Conservation (phyloP, 2,797 vertebrate genomes). For the Poeciliopsis presidionis region DNA sequence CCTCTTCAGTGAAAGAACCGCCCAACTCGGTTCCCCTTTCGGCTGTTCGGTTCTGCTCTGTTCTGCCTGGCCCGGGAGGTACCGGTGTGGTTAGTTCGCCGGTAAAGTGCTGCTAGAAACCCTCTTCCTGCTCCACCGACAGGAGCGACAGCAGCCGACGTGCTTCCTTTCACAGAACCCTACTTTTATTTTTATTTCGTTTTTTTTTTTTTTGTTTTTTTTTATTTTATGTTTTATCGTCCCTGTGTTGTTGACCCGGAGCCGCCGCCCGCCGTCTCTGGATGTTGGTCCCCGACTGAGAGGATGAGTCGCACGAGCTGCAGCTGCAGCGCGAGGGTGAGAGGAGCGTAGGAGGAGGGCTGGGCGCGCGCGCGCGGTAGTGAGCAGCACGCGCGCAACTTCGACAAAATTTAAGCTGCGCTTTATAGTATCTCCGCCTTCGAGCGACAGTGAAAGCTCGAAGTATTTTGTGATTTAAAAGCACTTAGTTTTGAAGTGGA, state of each 20-base stretch:
- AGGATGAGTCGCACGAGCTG: background rate
- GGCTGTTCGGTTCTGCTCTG: constrained; percentile 1
- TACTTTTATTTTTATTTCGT: background rate
- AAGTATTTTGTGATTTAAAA: background rate
- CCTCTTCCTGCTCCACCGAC: background rate
- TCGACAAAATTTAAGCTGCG: background rate
- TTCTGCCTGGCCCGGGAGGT: constrained; percentile 12
- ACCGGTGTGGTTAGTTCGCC: background rate
- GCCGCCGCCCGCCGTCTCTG: background rate
- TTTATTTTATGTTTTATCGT: too few species aligned
- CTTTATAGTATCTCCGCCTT: background rate
- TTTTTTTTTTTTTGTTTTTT: background rate
- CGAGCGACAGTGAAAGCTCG: background rate
- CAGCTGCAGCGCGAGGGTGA: constrained; percentile 10
- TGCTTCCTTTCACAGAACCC: constrained; percentile 6
- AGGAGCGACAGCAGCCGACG: constrained; percentile 14
- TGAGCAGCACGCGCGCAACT: constrained; percentile 13
- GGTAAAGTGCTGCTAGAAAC: constrained; percentile 13
- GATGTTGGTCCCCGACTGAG: background rate
- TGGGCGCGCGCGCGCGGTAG: background rate
- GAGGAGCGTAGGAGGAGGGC: background rate
- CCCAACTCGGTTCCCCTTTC: constrained; percentile 16
- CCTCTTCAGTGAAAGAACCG: constrained; percentile 38
- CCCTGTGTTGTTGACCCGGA: background rate
- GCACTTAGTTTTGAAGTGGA: background rate